These are phyloP conservation scores for Drosophila birchii DNA, from an alignment of 2,888 invertebrate genomes.

Conservation along the genomic window DNA sequence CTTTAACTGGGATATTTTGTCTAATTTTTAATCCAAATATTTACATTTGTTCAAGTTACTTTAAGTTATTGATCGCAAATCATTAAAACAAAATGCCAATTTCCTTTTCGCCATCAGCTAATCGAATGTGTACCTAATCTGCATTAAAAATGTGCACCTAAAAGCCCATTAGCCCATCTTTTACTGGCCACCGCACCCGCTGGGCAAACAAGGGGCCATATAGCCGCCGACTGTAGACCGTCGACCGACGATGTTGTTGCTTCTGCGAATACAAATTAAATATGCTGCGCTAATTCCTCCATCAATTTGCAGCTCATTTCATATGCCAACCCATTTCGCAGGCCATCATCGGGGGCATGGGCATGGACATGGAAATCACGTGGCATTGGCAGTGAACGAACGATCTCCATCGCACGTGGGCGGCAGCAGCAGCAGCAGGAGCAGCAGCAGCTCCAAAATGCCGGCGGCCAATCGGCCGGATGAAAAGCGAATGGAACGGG, in stretches of 20 bases:
- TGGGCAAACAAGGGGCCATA: slow-evolving; percentile 26
- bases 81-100: not conserved
- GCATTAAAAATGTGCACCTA: slow-evolving; percentile 45
- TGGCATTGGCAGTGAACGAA: slow-evolving; percentile 22
- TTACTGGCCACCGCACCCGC: slow-evolving; percentile 19
- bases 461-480: slow-evolving; percentile 59
- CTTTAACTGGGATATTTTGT: no score
- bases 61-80: not conserved
- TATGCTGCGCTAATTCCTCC: slow-evolving; percentile 79
- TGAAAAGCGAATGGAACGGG: slow-evolving; percentile 15
- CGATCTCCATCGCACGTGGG: slow-evolving; percentile 55
- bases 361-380: slow-evolving; percentile 2
- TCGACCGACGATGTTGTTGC: slow-evolving; percentile 16
- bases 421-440: slow-evolving; percentile 15
- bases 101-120: slow-evolving; percentile 1
- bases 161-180: slow-evolving; percentile 43
- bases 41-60: not conserved
- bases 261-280: slow-evolving; percentile 60
- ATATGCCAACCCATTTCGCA: slow-evolving; percentile 74
- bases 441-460: slow-evolving; percentile 46
- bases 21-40: not conserved
- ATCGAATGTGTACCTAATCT: slow-evolving; percentile 38
- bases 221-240: not conserved
- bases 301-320: slow-evolving; percentile 81
- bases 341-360: slow-evolving; percentile 22